Percentiles rank a stretch among this genome's conserved stretches.
Evolutionary conservation across 2,888 invertebrate species (phyloP).

Genomic region (Toxonevra muliebris): DNA sequence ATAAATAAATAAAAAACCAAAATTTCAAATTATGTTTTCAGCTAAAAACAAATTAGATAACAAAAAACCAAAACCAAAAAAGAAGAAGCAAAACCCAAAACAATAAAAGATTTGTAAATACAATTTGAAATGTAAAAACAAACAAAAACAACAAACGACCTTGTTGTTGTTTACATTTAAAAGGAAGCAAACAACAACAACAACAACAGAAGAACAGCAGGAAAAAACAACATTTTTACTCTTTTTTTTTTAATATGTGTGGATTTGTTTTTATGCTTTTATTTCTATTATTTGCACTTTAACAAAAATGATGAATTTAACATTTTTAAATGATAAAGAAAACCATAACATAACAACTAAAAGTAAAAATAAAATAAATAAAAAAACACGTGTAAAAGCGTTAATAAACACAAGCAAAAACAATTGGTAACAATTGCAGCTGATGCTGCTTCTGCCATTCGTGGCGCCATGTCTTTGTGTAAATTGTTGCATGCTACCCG

Average conservation of each 20-base stretch:
- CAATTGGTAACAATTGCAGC: neutral
- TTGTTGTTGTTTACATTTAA: slow-evolving; percentile 16
- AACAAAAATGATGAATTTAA: too few relatives aligned
- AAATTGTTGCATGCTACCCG: slow-evolving; percentile 16
- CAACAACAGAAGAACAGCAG: too few relatives aligned
- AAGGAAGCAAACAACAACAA: too few relatives aligned
- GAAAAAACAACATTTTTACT: too few relatives aligned
- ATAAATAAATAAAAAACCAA: slow-evolving; percentile 9
- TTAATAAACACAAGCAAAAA: neutral
- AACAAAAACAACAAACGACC: slow-evolving; percentile 10
- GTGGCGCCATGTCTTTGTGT: slow-evolving; percentile 12
- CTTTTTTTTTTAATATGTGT: slow-evolving; percentile 5
- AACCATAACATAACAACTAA: too few relatives aligned
- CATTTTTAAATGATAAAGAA: neutral
- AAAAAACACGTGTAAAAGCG: too few relatives aligned
- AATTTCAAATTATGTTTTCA: neutral
- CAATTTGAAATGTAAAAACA: neutral
- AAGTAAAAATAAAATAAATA: too few relatives aligned
- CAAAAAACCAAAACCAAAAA: too few relatives aligned
- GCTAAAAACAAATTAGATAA: too few relatives aligned
- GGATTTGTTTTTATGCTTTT: neutral
- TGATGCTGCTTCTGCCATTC: neutral
- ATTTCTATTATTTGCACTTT: too few relatives aligned
- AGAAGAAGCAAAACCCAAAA: too few relatives aligned
- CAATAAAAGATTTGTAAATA: too few relatives aligned